Base-by-base conservation (phyloP, 2,113 vertebrate genomes). In the Taurulus bubalis region DNA sequence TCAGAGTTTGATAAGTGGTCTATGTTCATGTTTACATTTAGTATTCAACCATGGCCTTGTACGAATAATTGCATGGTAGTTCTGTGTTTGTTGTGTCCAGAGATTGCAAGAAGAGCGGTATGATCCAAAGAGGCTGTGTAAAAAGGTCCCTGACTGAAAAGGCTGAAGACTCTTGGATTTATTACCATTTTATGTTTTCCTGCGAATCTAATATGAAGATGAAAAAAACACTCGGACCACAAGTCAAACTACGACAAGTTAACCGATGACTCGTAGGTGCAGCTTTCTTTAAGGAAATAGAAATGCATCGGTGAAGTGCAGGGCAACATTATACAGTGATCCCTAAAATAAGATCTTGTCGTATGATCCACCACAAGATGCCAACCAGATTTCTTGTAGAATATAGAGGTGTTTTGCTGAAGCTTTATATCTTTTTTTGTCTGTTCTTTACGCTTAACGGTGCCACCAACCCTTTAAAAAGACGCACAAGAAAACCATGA, bases 221-320 rank as follows among this genome's bases (percentile, higher is more conserved):
- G n/a, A n/a, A 15, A 42, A 69, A 75, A 72, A 30, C 16, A 1
- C 71, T 2, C n/a, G 16, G 40, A 85, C 74, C 62, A 49, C 62
- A 60, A 67, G 36, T 89, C 58, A 64, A 68, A 83, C 75, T 84
- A 77, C 85, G 83, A 81, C 71, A 84, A 56, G 64, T 83, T 75
- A 63, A 83, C 77, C 24, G 2, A 67, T 82, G 76, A 80, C 47
- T 74, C 69, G 26, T 60, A 58, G 64, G 78, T 84, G 78, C 51
- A 51, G 47, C 42, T 70, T 71, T 78, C 55, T 76, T 79, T 38
- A 56, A 67, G 62, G 75, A 71, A 83, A 67, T 82, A 60, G 42
- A 59, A 75, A 84, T 91, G 87, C 74, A 74, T 87, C 53, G 5
- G 80, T 91, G 83, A 83, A 85, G 84, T 86, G 85, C 73, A 77